Conservation (phyloP, 2,113 vertebrate genomes). For the Phrynocephalus versicolor region DNA sequence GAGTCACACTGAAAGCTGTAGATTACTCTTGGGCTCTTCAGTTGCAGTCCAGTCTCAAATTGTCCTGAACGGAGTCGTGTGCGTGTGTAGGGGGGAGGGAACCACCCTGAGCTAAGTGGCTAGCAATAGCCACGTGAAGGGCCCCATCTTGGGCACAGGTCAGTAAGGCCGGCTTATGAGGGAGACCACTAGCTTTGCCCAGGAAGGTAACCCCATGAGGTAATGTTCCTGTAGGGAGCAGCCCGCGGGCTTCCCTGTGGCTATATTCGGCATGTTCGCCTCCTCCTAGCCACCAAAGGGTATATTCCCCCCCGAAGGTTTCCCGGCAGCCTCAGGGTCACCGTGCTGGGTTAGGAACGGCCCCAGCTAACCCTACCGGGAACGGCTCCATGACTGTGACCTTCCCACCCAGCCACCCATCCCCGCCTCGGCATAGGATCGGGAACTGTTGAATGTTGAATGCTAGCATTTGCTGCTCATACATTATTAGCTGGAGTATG, state of each 20-base stretch:
- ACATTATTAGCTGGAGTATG: background rate
- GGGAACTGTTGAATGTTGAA: background rate
- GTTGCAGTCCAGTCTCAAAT: background rate
- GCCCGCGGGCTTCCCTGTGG: background rate
- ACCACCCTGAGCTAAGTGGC: background rate
- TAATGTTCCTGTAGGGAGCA: background rate
- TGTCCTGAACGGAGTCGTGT: background rate
- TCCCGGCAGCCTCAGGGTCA: background rate
- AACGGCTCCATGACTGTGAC: background rate
- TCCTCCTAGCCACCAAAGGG: background rate
- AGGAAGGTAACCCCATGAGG: background rate
- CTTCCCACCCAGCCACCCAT: background rate
- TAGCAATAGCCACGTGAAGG: background rate
- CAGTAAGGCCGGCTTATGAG: background rate
- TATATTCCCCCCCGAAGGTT: background rate
- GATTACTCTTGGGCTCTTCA: background rate
- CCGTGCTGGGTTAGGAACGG: background rate
- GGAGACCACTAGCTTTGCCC: background rate
- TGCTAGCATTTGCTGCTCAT: background rate
- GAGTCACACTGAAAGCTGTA: no score
- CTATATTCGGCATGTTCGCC: background rate
- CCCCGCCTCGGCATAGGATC: background rate
- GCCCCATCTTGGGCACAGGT: background rate
- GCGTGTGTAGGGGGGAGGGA: no score
- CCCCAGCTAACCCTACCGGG: background rate